Percentiles rank a stretch among this genome's conserved stretches.
Conservation (phyloP, 2,113 vertebrate species). For the Cavia porcellus region DNA sequence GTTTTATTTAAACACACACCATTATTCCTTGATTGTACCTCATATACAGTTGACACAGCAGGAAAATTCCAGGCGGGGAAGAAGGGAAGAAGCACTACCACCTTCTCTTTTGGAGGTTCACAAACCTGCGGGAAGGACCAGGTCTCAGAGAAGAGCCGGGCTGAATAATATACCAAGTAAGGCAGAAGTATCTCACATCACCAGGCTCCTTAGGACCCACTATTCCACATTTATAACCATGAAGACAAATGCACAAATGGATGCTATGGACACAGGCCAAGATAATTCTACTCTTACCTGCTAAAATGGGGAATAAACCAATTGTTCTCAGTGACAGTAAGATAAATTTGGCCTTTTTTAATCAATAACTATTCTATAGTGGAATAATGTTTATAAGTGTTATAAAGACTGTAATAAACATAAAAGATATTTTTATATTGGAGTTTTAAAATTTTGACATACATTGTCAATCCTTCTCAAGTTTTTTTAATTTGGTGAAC, state of each 20-base stretch:
- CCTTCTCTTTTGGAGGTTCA: neutral
- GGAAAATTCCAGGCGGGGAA: neutral
- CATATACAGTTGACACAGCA: neutral
- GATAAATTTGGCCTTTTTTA: neutral
- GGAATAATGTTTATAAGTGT: neutral
- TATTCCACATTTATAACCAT: neutral
- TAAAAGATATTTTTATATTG: constrained; percentile 1
- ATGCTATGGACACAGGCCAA: neutral
- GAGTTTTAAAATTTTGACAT: neutral
- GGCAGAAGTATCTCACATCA: neutral
- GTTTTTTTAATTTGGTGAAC: neutral
- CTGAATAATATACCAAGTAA: neutral
- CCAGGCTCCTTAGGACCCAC: neutral
- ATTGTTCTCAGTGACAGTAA: neutral
- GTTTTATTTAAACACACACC: neutral
- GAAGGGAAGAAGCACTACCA: neutral
- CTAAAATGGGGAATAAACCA: neutral
- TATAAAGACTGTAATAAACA: neutral
- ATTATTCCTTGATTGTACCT: neutral
- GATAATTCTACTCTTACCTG: neutral
- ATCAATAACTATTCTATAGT: neutral
- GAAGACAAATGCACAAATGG: neutral
- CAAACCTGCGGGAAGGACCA: neutral
- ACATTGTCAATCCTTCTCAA: neutral
- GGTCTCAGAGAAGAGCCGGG: neutral